phyloP scores from a whole-genome alignment of 1,140 invertebrate genomes.

The Periplaneta americana region DNA sequence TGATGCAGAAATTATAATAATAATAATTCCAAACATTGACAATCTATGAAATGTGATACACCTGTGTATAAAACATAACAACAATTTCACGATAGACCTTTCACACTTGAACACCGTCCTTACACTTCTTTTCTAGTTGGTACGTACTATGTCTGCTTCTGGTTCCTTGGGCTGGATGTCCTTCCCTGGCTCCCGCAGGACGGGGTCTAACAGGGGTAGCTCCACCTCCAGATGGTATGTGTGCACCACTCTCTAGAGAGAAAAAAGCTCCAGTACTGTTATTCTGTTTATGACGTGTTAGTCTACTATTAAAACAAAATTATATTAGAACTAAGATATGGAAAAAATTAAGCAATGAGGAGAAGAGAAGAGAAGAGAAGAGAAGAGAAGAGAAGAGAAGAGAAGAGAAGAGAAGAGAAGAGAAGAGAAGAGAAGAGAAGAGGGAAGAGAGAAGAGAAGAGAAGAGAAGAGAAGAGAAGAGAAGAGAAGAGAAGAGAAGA shows the following conservation, averaged over 20 bases:
- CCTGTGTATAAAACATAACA: too few species aligned
- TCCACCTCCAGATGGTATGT: constrained; percentile 39
- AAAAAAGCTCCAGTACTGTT: not conserved
- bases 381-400: not conserved
- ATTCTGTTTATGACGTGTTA: not conserved
- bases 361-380: not conserved
- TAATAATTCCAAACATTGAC: too few species aligned
- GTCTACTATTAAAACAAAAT: too few species aligned
- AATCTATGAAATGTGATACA: too few species aligned
- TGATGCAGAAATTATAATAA: too few species aligned
- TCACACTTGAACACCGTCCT: too few species aligned
- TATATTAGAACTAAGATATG: too few species aligned
- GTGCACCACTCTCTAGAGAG: constrained; percentile 31
- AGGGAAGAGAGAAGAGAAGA: not conserved
- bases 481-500: too few species aligned
- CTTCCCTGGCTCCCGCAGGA: constrained; percentile 34
- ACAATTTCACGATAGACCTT: too few species aligned
- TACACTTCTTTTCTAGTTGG: too few species aligned
- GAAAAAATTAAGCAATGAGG: not conserved
- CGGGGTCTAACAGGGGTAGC: constrained; percentile 37
- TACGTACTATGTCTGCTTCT: too few species aligned
- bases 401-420: not conserved
- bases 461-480: too few species aligned
- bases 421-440: not conserved
- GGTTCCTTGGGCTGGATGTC: constrained; percentile 36